Evolutionary conservation across 1,140 invertebrate species (phyloP).

Genomic region (Trypoxylus dichotomus): DNA sequence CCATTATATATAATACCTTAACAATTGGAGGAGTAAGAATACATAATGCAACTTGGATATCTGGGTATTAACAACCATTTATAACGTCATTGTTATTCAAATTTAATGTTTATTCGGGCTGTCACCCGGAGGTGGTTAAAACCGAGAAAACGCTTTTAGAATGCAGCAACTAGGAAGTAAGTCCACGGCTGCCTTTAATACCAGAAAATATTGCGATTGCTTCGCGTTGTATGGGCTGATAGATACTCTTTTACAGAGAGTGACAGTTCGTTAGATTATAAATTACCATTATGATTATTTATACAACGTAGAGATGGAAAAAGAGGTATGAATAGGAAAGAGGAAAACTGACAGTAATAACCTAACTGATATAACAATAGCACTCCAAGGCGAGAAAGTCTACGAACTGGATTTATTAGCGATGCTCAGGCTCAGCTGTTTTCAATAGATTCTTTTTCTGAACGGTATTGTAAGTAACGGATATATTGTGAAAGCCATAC

Average conservation of each 20-base stretch:
- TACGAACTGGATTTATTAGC: neutral
- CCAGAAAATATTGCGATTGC: constrained; percentile 18
- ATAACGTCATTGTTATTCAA: constrained; percentile 17
- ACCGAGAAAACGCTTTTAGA: neutral
- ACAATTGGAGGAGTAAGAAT: too few relatives aligned
- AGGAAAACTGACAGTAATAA: constrained; percentile 4
- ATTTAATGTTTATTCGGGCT: constrained; percentile 11
- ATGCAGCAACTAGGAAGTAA: neutral
- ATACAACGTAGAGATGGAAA: neutral
- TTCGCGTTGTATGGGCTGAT: neutral
- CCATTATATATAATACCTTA: too few relatives aligned
- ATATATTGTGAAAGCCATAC: neutral
- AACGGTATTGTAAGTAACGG: neutral
- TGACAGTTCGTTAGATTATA: constrained; percentile 21
- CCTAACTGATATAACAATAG: constrained; percentile 11
- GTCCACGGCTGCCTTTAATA: neutral
- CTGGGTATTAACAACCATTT: neutral
- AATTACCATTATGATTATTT: constrained; percentile 19
- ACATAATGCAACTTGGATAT: neutral
- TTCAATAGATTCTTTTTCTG: neutral
- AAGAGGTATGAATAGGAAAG: neutral
- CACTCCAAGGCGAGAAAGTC: constrained; percentile 17
- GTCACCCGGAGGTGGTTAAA: constrained; percentile 12
- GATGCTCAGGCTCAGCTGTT: neutral
- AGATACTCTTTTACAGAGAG: constrained; percentile 1